Evolutionary conservation across 2,888 invertebrate genomes (phyloP).

Genomic region (Nezara viridula): DNA sequence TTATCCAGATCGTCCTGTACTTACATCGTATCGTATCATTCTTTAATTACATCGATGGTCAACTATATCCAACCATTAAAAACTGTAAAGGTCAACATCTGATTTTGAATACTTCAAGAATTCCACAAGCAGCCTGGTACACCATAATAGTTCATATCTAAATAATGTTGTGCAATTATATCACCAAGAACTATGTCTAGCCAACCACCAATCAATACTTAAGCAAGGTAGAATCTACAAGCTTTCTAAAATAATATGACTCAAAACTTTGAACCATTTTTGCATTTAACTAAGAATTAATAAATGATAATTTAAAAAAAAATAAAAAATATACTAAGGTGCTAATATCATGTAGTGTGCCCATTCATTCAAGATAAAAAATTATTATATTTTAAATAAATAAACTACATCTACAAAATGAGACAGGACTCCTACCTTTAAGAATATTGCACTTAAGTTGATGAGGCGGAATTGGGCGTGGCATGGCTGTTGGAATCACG

Average conservation of each 20-base stretch:
- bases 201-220: background rate
- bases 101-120: no score
- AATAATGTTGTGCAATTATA: background rate
- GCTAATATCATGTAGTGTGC: conserved; percentile 12
- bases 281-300: no score
- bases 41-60: no score
- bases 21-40: no score
- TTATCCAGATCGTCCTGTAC: no score
- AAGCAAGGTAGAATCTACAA: background rate
- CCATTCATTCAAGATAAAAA: conserved; percentile 25
- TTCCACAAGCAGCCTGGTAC: background rate
- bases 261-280: background rate
- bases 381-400: conserved; percentile 69
- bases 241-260: background rate
- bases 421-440: conserved; percentile 76
- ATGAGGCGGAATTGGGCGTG: conserved; percentile 84
- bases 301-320: background rate
- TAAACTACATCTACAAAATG: conserved; percentile 55
- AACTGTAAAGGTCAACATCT: no score
- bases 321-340: background rate
- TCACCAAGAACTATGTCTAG: background rate
- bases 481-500: conserved; percentile 74
- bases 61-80: no score
- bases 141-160: background rate
- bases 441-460: conserved; percentile 95